Evolutionary conservation across 2,113 vertebrate genomes (phyloP).

Genomic region (Poecile atricapillus): DNA sequence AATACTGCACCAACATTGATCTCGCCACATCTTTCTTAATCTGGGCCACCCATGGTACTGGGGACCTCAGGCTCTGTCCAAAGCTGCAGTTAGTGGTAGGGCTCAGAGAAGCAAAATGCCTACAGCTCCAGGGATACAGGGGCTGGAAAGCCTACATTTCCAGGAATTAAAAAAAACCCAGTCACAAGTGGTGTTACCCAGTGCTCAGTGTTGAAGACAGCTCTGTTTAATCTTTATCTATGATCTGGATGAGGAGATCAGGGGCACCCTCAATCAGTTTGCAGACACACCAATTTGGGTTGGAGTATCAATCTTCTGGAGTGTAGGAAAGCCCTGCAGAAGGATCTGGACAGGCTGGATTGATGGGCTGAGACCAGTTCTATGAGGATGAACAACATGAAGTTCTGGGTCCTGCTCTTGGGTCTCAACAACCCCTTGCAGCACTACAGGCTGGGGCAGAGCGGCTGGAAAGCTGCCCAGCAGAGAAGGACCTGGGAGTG

Average conservation of each 20-base stretch:
- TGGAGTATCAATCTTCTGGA: background rate
- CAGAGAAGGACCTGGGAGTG: background rate
- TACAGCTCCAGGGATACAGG: background rate
- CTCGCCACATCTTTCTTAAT: background rate
- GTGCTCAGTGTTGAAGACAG: background rate
- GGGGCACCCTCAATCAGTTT: background rate
- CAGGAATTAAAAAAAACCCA: background rate
- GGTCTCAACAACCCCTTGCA: background rate
- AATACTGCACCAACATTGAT: background rate
- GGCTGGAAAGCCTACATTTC: background rate
- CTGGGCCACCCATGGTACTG: background rate
- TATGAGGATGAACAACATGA: rapidly evolving
- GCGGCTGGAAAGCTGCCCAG: background rate
- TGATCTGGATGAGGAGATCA: rapidly evolving
- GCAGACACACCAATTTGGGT: background rate
- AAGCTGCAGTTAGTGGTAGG: background rate
- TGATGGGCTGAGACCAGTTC: rapidly evolving
- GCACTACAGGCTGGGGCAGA: background rate
- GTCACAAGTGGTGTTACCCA: background rate
- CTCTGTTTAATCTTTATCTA: background rate
- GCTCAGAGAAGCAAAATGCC: background rate
- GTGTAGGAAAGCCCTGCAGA: background rate
- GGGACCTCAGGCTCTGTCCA: background rate
- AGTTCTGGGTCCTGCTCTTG: background rate
- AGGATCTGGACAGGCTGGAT: background rate